Conservation (phyloP, 2,797 vertebrate species). For the Vespertilio murinus region DNA sequence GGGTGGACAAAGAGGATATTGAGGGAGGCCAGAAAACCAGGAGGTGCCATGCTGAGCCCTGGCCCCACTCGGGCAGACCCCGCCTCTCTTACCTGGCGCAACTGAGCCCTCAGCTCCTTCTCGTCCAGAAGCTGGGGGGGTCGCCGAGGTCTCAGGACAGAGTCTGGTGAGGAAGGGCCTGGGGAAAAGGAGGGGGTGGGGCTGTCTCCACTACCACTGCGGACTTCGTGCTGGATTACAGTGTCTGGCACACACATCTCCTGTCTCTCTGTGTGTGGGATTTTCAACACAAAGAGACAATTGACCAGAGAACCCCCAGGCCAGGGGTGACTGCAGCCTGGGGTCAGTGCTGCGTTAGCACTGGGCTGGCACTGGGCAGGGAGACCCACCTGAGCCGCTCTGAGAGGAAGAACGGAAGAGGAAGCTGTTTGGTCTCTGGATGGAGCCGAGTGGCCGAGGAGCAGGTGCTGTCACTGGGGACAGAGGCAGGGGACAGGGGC, state of each 20-base stretch:
- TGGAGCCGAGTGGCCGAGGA: constrained; percentile 78
- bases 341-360: not conserved
- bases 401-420: constrained; percentile 90
- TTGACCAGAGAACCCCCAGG: not conserved
- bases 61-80: not conserved
- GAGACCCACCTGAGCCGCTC: constrained; percentile 80
- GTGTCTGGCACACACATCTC: not conserved
- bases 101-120: constrained; percentile 61
- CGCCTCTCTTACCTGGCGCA: constrained; percentile 74
- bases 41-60: not conserved
- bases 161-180: constrained; percentile 67
- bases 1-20: not conserved
- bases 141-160: not conserved
- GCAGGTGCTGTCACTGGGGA: constrained; percentile 58
- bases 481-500: constrained; percentile 70
- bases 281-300: constrained; percentile 26
- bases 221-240: not conserved
- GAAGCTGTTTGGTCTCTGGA: constrained; percentile 91
- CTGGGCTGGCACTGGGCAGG: not conserved
- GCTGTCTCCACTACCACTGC: fast-evolving
- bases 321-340: not conserved
- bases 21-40: not conserved
- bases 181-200: not conserved
- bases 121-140: constrained; percentile 15
- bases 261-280: not conserved